Evolutionary conservation across 2,113 vertebrate species (phyloP).

Genomic region (Camarhynchus parvulus): DNA sequence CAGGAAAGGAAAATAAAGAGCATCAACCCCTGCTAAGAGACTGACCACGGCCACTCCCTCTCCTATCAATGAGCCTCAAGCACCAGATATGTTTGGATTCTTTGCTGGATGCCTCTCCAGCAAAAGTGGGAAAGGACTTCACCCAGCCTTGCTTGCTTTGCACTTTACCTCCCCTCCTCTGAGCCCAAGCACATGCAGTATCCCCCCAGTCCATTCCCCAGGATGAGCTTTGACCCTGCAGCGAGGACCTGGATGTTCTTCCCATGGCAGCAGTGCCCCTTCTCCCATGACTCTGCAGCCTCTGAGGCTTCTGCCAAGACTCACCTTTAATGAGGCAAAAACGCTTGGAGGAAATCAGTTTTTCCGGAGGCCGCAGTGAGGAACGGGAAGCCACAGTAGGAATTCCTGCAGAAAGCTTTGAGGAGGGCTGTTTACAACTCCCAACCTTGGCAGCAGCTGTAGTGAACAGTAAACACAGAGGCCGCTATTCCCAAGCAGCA

Average conservation of each 20-base stretch:
- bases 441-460: neutral
- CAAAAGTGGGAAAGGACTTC: neutral
- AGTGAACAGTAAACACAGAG: neutral
- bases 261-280: rapidly evolving
- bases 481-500: neutral
- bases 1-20: neutral
- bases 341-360: neutral
- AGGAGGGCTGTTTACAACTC: neutral
- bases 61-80: rapidly evolving
- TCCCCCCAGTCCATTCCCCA: neutral
- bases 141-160: rapidly evolving
- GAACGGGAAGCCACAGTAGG: rapidly evolving
- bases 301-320: neutral
- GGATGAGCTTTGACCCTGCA: neutral
- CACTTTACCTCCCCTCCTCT: neutral
- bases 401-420: neutral
- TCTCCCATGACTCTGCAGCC: rapidly evolving
- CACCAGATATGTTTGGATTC: neutral
- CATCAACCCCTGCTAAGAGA: neutral
- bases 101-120: neutral
- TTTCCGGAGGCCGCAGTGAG: neutral
- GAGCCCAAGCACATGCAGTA: neutral
- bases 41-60: neutral
- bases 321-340: neutral
- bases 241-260: rapidly evolving